Conservation (phyloP, 2,797 vertebrate species). For the Helostoma temminkii region DNA sequence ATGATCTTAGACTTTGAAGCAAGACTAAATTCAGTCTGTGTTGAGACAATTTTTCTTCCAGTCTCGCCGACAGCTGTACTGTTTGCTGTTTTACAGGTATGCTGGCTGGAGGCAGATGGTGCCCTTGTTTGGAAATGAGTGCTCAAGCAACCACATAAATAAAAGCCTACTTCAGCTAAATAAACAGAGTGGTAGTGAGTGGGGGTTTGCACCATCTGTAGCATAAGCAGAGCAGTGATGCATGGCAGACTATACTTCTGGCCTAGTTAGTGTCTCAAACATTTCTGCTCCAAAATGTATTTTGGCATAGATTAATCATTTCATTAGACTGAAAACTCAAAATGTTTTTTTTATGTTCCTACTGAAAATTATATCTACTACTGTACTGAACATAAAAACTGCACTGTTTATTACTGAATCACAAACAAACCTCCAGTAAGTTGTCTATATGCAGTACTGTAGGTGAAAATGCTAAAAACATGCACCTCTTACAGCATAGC, state of each 20-base stretch:
- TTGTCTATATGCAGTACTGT: too few species aligned
- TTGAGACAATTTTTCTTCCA: too few species aligned
- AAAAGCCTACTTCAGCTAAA: conserved; percentile 71
- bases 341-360: background rate
- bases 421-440: too few species aligned
- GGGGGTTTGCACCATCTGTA: conserved; percentile 53
- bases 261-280: conserved; percentile 50
- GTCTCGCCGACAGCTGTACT: conserved; percentile 24
- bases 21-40: background rate
- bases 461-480: background rate
- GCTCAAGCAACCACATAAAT: conserved; percentile 57
- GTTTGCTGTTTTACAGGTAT: conserved; percentile 56
- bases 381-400: background rate
- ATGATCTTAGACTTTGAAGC: background rate
- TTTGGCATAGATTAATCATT: conserved; percentile 3
- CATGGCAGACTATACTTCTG: conserved; percentile 43
- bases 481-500: background rate
- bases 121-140: conserved; percentile 54
- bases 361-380: background rate
- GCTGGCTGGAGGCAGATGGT: conserved; percentile 67
- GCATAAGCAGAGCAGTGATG: conserved; percentile 53
- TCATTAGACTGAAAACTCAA: background rate
- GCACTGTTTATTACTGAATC: too few species aligned
- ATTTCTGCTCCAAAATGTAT: conserved; percentile 11
- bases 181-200: conserved; percentile 55